These are phyloP conservation scores for Hipparchia sbordonii DNA, from an alignment of 2,888 invertebrate genomes.

Conservation along the genomic window DNA sequence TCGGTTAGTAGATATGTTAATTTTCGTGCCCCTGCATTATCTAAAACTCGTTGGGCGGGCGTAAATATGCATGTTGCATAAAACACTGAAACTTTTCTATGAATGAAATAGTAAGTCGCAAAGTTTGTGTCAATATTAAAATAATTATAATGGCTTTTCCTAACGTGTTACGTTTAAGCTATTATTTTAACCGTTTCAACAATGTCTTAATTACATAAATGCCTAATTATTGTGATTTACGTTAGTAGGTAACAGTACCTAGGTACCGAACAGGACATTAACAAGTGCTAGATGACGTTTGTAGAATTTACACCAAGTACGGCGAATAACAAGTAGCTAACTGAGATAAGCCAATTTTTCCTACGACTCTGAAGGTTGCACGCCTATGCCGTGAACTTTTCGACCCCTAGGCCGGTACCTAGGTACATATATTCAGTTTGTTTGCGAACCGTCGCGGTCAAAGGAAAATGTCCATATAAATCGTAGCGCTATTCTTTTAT, in stretches of 20 bases:
- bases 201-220: background rate
- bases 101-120: background rate
- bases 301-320: background rate
- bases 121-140: no score
- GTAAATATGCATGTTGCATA: no score
- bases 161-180: background rate
- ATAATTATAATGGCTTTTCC: background rate
- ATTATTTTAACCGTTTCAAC: background rate
- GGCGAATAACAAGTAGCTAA: slow-evolving; percentile 10
- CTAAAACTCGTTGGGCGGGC: no score
- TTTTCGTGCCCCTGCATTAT: no score
- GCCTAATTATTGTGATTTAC: background rate
- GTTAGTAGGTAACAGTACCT: background rate
- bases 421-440: slow-evolving; percentile 45
- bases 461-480: slow-evolving; percentile 47
- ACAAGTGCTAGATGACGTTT: background rate
- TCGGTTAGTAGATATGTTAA: no score
- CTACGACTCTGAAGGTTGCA: slow-evolving; percentile 49
- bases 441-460: slow-evolving; percentile 42
- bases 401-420: slow-evolving; percentile 46
- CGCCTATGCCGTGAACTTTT: slow-evolving; percentile 51
- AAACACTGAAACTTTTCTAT: no score
- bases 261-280: background rate
- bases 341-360: slow-evolving; percentile 40
- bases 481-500: slow-evolving; percentile 36